Evolutionary conservation across 2,797 vertebrate genomes (phyloP), one percentile per base, ranked within the genome.

Genomic region (Xenops minutus): DNA sequence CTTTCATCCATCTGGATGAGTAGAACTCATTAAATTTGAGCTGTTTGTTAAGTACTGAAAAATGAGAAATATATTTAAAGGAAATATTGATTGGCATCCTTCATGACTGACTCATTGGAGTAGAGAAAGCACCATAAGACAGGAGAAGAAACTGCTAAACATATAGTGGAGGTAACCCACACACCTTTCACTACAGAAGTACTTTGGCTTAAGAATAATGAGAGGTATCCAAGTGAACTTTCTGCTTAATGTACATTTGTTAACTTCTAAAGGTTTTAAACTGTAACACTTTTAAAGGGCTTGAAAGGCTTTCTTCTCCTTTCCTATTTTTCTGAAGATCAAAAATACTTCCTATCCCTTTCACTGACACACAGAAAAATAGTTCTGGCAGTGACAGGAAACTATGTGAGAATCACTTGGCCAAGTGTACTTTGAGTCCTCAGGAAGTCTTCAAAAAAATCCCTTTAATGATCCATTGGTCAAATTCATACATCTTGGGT

Each of bases 291-390:
- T 49, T 80, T 19, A 56, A 77, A 79, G 52, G 14, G 24, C 22
- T 68, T 88, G 32, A 15, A 89, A 73, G 10, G 17, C 62, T 66
- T 93, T 77, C 11, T 52, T 9, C 52, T 85, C 76, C 36, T 72
- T 84, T 84, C 22, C 24, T 74, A 43, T 14, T 51, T 79, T 84
- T 36, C 12, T 48, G 64, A 85, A 89, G 58, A 89, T 85, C 44
- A 93, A 83, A 96, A 79, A n/a, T 68, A 63, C 20, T 64, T 88
- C 46, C 52, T 85, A 30, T 58, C 14, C n/a, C 12, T 52, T 78
- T 78, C 55, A 41, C 27, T 56, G 43, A 29, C 39, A 64, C 29
- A 37, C 12, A 83, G 7, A 46, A 7, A 85, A 21, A 32, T 8
- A 34, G 19, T 62, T 96, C 52, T 83, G 62, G 10, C 30, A 72